phyloP scores from a whole-genome alignment of 2,113 vertebrate genomes.

The Eleginops maclovinus region DNA sequence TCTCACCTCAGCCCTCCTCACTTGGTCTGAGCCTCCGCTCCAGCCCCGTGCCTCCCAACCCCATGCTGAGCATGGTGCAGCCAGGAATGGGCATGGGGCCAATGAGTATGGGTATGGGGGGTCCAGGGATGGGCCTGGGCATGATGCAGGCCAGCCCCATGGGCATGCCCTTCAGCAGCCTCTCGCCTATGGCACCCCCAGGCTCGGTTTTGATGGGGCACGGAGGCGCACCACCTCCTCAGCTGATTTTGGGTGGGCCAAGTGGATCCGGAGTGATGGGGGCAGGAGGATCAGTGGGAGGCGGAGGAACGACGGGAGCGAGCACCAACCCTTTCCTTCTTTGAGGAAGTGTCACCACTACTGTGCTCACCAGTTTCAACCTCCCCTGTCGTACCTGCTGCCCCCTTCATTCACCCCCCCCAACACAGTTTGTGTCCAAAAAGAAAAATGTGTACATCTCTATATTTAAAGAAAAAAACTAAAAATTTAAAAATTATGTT shows the following conservation, averaged over 20 bases:
- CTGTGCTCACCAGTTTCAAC: conserved; percentile 56
- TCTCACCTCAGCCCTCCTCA: conserved; percentile 83
- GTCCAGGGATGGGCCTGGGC: conserved; percentile 80
- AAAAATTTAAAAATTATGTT: conserved; percentile 62
- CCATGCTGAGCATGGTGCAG: conserved; percentile 83
- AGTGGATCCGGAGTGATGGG: conserved; percentile 79
- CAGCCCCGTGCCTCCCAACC: conserved; percentile 89
- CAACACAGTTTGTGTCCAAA: conserved; percentile 78
- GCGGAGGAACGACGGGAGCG: conserved; percentile 78
- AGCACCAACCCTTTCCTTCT: conserved; percentile 88
- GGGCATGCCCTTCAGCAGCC: conserved; percentile 85
- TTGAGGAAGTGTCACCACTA: conserved; percentile 78
- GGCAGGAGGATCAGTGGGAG: conserved; percentile 80
- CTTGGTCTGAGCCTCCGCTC: conserved; percentile 91
- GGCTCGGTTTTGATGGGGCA: conserved; percentile 76
- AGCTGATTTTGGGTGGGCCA: conserved; percentile 87
- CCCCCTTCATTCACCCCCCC: conserved; percentile 47
- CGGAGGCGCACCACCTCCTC: conserved; percentile 78
- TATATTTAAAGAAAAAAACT: conserved; percentile 82
- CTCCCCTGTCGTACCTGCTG: conserved; percentile 70
- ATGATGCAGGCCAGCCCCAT: conserved; percentile 86
- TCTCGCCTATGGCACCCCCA: conserved; percentile 83
- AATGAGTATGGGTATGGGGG: conserved; percentile 82
- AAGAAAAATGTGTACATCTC: conserved; percentile 79
- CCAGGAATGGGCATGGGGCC: conserved; percentile 81